phyloP scores from a whole-genome alignment of 2,113 vertebrate genomes.

The Cynocephalus volans region DNA sequence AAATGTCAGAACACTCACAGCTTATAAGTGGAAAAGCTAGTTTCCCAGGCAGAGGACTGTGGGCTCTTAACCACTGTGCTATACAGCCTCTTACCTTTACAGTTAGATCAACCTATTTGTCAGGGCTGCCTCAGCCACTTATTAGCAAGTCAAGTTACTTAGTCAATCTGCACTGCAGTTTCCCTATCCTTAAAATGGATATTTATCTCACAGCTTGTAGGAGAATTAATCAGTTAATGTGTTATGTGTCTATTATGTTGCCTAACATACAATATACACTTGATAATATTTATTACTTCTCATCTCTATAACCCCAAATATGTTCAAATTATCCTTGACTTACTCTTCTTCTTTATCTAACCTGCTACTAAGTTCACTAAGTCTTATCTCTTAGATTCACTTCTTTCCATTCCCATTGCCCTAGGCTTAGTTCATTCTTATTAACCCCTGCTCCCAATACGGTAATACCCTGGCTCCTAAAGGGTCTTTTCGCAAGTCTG shows the following conservation, averaged over 20 bases:
- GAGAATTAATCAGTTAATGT: neutral
- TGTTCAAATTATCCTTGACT: neutral
- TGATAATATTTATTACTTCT: neutral
- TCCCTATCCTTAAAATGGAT: slow-evolving; percentile 23
- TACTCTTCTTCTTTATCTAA: neutral
- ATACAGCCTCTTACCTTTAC: neutral
- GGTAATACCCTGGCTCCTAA: neutral
- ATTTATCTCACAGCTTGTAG: neutral
- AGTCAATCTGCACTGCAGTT: neutral
- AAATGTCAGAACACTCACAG: neutral
- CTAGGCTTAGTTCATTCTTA: neutral
- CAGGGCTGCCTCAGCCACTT: neutral
- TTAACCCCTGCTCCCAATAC: neutral
- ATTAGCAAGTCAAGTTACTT: slow-evolving; percentile 5
- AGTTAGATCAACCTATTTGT: neutral
- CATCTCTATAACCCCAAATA: neutral
- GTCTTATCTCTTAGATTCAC: neutral
- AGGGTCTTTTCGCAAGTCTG: neutral
- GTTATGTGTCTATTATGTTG: neutral
- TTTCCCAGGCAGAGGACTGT: neutral
- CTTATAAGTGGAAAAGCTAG: slow-evolving; percentile 4
- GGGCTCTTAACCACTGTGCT: neutral
- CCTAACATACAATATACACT: neutral
- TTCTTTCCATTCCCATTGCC: slow-evolving; percentile 11
- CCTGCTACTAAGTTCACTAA: neutral